Evolutionary conservation across 1,140 invertebrate species (phyloP).

Genomic region (Cydia strobilella): DNA sequence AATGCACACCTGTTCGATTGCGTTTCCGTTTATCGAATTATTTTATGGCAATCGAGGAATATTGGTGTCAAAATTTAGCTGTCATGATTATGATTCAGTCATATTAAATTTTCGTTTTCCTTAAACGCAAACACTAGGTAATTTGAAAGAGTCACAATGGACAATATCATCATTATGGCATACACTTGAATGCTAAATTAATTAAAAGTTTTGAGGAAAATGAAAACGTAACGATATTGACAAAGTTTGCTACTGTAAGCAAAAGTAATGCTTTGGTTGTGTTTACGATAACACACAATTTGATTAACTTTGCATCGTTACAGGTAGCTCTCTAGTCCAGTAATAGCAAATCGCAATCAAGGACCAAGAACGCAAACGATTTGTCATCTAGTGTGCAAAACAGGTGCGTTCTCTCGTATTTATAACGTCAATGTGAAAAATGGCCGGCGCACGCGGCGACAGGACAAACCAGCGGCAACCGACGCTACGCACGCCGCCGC

Average conservation of each 20-base stretch:
- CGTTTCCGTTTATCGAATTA: too few species aligned
- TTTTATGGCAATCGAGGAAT: too few species aligned
- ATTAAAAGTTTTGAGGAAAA: too few species aligned
- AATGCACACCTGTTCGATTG: too few species aligned
- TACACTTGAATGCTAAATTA: too few species aligned
- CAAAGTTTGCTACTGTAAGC: neutral
- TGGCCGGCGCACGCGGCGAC: conserved; percentile 43
- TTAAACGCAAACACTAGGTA: too few species aligned
- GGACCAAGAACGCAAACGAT: conserved; percentile 37
- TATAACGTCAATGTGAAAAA: conserved; percentile 50
- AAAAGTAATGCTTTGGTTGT: neutral
- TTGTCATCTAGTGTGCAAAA: conserved; percentile 45
- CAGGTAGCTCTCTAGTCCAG: neutral
- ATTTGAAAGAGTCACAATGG: too few species aligned
- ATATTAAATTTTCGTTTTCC: too few species aligned
- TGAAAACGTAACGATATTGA: too few species aligned
- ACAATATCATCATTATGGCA: too few species aligned
- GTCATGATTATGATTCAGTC: too few species aligned
- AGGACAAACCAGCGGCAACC: conserved; percentile 49
- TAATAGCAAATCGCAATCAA: conserved; percentile 32
- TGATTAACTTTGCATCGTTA: conserved; percentile 32
- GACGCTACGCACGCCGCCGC: conserved; percentile 39
- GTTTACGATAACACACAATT: neutral
- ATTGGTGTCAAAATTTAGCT: too few species aligned
- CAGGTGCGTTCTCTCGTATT: conserved; percentile 48